Evolutionary conservation across 1,140 invertebrate genomes (phyloP).

Genomic region (Myzus persicae): DNA sequence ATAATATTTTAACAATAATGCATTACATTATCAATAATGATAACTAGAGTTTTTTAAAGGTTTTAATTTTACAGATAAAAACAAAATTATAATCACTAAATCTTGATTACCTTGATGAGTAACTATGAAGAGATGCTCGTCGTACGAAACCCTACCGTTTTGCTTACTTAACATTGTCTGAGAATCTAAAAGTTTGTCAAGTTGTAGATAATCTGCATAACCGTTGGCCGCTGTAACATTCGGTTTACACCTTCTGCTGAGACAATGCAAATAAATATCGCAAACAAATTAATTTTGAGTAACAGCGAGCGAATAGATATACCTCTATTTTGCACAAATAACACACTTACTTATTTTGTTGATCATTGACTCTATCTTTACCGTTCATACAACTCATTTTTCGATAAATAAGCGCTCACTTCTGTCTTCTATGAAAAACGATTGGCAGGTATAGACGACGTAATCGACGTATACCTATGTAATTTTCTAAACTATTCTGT

Average conservation of each 20-base stretch:
- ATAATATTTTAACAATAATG: too few species aligned
- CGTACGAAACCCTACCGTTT: constrained; percentile 74
- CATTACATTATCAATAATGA: too few species aligned
- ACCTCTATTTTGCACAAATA: background rate
- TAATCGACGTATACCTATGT: background rate
- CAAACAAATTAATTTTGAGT: background rate
- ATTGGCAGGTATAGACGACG: background rate
- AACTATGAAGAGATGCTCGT: constrained; percentile 97
- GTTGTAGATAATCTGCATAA: constrained; percentile 86
- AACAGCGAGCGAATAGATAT: background rate
- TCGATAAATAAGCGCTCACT: background rate
- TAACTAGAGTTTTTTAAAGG: too few species aligned
- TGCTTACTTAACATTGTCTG: constrained; percentile 84
- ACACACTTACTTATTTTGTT: constrained; percentile 35
- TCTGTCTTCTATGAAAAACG: background rate
- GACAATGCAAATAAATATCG: background rate
- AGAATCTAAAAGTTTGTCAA: constrained; percentile 88
- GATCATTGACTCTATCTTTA: background rate
- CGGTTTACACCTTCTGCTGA: constrained; percentile 12
- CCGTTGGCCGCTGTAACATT: background rate
- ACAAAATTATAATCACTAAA: background rate
- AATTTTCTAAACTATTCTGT: too few species aligned
- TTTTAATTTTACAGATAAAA: too few species aligned
- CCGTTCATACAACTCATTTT: constrained; percentile 35
- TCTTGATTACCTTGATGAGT: constrained; percentile 90